Base-by-base conservation (phyloP, 2,113 vertebrate genomes). In the Prunella fulvescens region DNA sequence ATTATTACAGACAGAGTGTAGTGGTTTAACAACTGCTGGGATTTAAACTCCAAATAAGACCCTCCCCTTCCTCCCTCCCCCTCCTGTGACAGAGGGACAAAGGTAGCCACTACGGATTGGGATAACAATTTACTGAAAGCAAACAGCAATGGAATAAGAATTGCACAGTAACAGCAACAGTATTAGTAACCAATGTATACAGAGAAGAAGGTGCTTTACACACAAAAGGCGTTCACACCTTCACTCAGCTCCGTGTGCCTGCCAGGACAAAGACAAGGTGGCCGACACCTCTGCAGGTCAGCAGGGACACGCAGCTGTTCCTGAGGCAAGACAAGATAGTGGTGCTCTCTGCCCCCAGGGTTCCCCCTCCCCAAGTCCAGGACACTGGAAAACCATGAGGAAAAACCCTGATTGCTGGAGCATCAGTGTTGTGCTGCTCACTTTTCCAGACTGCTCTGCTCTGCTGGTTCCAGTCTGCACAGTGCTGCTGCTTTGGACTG, bases 261-360 rank as follows among this genome's bases (percentile, higher is more conserved):
- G 37, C 7, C 0, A 1, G 25, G 6, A 39, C 44, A 42, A 13
- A 16, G 8, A 6, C 50, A 12, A 6, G 25, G 6, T 11, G 19
- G 35, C 0, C 0, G 42, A 12, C 3, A 18, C 11, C 25, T 14
- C 51, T 17, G 31, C 31, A 20, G 42, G 35, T 15, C 0, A 1
- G 24, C 19, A 14, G 16, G 2, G 51, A 42, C 60, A 14, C 0
- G 0, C 19, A 4, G 42, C n/a, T 20, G 12, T 7, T 35, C 13
- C 25, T 50, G 17, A 42, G 44, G 16, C 5, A 51, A 18, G 25
- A 20, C 44, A 33, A 22, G 37, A 14, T 14, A 44, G 16, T 0
- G 0, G 16, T 35, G 44, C 22, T 48, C 35, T 35, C 24, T 7
- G 6, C 31, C 0, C 0, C 15, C 25, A 35, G 24, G 6, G 31